Conservation (phyloP, 2,113 vertebrate genomes). For the Vombatus ursinus region DNA sequence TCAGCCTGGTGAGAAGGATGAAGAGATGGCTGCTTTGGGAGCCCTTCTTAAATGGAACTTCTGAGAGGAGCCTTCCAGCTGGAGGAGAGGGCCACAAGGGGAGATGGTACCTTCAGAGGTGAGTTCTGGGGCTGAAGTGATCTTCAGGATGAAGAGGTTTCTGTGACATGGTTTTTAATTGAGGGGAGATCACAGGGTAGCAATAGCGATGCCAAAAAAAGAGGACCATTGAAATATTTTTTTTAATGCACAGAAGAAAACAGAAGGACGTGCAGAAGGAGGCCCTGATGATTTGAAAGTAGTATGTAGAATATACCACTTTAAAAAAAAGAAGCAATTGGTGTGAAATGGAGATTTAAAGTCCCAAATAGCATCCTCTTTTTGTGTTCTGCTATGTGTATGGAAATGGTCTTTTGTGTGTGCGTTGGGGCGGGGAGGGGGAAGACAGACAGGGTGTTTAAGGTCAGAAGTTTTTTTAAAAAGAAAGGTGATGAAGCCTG, state of each 20-base stretch:
- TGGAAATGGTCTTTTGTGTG: neutral
- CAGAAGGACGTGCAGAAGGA: neutral
- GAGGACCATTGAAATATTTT: neutral
- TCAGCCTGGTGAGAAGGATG: neutral
- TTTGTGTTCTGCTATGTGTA: neutral
- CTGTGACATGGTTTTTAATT: neutral
- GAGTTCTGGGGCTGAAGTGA: neutral
- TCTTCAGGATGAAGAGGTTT: neutral
- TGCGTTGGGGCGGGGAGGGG: too few species aligned
- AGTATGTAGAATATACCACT: neutral
- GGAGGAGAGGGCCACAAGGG: neutral
- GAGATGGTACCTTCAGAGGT: neutral
- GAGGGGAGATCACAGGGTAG: neutral
- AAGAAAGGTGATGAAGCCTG: neutral
- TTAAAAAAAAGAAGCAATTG: neutral
- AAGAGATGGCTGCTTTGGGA: neutral
- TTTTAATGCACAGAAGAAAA: neutral
- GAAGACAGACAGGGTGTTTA: neutral
- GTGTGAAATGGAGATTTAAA: neutral
- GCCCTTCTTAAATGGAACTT: neutral
- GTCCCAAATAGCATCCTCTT: neutral
- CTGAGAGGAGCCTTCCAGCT: neutral
- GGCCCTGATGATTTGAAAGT: neutral
- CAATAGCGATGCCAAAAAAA: neutral
- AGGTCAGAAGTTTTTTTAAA: neutral